Evolutionary conservation across 1,140 invertebrate species (phyloP).

Genomic region (Zophobas atratus): DNA sequence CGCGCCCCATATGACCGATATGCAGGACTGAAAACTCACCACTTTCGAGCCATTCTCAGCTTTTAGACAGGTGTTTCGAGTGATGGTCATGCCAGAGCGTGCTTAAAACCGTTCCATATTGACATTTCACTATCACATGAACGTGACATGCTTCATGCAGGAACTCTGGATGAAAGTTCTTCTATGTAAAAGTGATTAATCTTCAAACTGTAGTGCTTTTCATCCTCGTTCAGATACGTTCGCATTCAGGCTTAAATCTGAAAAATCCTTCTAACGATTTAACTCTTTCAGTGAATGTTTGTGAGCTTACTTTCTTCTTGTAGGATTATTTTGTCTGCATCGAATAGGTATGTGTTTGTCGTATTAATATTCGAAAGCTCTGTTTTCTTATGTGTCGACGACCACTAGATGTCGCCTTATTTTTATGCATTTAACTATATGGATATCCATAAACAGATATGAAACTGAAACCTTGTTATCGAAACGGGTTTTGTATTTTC

Average conservation of each 20-base stretch:
- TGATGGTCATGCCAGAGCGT: constrained; percentile 26
- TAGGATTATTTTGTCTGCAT: constrained; percentile 30
- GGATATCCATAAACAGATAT: constrained; percentile 11
- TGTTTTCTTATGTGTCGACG: constrained; percentile 1
- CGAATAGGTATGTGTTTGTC: constrained; percentile 25
- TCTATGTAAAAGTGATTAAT: constrained; percentile 27
- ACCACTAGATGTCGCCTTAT: constrained; percentile 26
- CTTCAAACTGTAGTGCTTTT: constrained; percentile 18
- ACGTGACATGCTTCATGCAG: constrained; percentile 25
- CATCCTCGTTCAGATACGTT: constrained; percentile 1
- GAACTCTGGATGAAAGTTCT: constrained; percentile 4
- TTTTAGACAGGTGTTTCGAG: constrained; percentile 35
- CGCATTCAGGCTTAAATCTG: constrained; percentile 6
- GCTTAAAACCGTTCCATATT: constrained; percentile 23
- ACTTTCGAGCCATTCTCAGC: constrained; percentile 13
- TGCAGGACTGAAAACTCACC: constrained; percentile 27
- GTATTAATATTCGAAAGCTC: neutral
- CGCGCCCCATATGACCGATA: constrained; percentile 44
- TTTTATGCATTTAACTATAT: constrained; percentile 23
- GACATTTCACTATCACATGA: constrained; percentile 15
- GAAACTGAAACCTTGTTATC: constrained; percentile 10
- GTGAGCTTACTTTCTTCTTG: constrained; percentile 24
- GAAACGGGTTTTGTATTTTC: constrained; percentile 27
- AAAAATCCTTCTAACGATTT: constrained; percentile 13
- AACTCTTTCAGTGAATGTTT: constrained; percentile 27